Conservation (phyloP, 2,888 invertebrate genomes). For the Agrenia bidenticulata region DNA sequence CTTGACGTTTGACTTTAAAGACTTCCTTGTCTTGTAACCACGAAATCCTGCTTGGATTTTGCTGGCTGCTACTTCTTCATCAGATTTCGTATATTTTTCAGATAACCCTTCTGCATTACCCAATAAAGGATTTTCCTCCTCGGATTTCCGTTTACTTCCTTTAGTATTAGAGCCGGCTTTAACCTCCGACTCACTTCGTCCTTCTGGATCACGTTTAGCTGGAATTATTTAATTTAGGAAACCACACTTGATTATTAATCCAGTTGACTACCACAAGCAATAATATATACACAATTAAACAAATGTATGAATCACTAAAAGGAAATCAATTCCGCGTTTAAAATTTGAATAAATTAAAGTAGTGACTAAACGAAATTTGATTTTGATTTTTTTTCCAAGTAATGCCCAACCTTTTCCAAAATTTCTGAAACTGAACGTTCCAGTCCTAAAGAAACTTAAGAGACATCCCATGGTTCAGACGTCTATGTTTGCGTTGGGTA, state of each 20-base stretch:
- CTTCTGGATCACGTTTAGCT: conserved; percentile 40
- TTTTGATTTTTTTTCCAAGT: too few species aligned
- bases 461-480: conserved; percentile 45
- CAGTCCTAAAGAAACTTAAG: conserved; percentile 41
- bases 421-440: conserved; percentile 38
- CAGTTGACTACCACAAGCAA: too few species aligned
- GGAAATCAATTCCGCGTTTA: too few species aligned
- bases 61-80: conserved; percentile 25
- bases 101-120: conserved; percentile 1
- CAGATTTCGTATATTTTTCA: background rate
- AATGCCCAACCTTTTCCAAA: background rate
- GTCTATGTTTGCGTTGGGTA: background rate
- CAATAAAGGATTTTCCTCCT: conserved; percentile 29
- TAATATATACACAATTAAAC: too few species aligned
- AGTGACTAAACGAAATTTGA: too few species aligned
- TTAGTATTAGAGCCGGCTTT: background rate
- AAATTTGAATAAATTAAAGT: too few species aligned
- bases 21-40: conserved; percentile 42
- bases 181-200: background rate
- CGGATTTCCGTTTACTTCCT: conserved; percentile 9
- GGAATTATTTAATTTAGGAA: too few species aligned
- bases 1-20: conserved; percentile 19
- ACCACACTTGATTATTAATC: too few species aligned
- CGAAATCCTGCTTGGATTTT: conserved; percentile 43
- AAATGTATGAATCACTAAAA: too few species aligned